Percentiles rank a stretch among this genome's conserved stretches.
Evolutionary conservation across 2,113 vertebrate genomes (phyloP).

Genomic region (Bujurquina vittata): DNA sequence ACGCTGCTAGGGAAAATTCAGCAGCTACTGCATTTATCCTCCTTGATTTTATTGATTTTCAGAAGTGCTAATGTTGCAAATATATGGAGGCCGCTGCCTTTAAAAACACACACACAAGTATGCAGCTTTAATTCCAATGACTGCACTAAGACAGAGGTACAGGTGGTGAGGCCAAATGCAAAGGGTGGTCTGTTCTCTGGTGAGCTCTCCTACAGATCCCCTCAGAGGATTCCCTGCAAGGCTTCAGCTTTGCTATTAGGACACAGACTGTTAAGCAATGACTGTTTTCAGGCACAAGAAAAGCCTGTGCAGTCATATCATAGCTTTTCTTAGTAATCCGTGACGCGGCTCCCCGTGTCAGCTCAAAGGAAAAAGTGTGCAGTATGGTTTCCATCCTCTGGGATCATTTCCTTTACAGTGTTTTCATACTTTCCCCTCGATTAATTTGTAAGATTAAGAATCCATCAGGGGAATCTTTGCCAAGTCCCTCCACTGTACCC

Average conservation of each 20-base stretch:
- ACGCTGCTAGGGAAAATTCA: neutral
- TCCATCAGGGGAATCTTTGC: conserved; percentile 31
- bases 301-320: conserved; percentile 17
- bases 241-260: neutral
- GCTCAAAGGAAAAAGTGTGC: conserved; percentile 34
- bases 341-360: conserved; percentile 33
- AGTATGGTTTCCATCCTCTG: conserved; percentile 16
- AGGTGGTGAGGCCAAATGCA: neutral
- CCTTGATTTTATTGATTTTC: neutral
- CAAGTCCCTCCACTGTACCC: conserved; percentile 16
- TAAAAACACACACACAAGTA: neutral
- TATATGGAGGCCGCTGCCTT: too few relatives aligned
- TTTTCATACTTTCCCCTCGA: conserved; percentile 45
- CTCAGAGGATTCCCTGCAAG: conserved; percentile 5
- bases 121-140: neutral
- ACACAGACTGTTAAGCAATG: neutral
- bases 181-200: neutral
- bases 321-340: neutral
- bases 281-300: conserved; percentile 22
- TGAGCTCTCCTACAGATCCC: neutral
- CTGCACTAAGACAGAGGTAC: neutral
- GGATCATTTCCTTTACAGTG: conserved; percentile 38
- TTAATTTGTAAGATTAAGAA: conserved; percentile 28
- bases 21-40: neutral
- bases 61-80: neutral